Evolutionary conservation across 2,888 invertebrate genomes (phyloP).

Genomic region (Blera fallax): DNA sequence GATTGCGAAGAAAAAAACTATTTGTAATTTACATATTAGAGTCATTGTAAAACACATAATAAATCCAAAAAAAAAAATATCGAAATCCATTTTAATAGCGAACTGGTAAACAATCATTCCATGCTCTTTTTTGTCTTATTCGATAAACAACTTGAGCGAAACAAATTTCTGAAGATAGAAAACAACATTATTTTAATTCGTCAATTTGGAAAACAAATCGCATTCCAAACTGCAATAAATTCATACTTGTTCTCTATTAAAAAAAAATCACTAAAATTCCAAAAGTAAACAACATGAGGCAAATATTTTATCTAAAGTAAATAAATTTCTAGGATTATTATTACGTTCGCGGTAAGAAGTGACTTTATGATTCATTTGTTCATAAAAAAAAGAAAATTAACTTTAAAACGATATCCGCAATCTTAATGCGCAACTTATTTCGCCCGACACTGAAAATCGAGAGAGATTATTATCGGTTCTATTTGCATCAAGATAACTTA

Average conservation of each 20-base stretch:
- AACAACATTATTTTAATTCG: background rate
- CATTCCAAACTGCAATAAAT: background rate
- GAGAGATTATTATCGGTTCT: background rate
- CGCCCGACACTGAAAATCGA: background rate
- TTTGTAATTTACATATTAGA: background rate
- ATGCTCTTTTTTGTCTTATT: background rate
- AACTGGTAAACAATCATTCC: background rate
- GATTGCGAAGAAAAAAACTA: background rate
- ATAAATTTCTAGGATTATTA: background rate
- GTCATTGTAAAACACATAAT: background rate
- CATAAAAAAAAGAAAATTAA: background rate
- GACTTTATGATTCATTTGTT: background rate
- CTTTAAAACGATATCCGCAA: background rate
- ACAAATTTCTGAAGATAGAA: background rate
- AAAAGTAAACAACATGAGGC: background rate
- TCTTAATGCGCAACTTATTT: background rate
- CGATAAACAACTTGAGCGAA: background rate
- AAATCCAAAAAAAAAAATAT: background rate
- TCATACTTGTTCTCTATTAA: background rate
- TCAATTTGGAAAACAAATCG: background rate
- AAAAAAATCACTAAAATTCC: background rate
- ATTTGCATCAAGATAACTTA: background rate
- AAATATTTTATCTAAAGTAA: conserved; percentile 7
- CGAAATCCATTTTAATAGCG: no score
- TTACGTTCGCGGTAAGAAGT: background rate